Percentiles rank a stretch among this genome's conserved stretches.
Evolutionary conservation across 1,140 invertebrate species (phyloP).

Genomic region (Caenorhabditis latens): DNA sequence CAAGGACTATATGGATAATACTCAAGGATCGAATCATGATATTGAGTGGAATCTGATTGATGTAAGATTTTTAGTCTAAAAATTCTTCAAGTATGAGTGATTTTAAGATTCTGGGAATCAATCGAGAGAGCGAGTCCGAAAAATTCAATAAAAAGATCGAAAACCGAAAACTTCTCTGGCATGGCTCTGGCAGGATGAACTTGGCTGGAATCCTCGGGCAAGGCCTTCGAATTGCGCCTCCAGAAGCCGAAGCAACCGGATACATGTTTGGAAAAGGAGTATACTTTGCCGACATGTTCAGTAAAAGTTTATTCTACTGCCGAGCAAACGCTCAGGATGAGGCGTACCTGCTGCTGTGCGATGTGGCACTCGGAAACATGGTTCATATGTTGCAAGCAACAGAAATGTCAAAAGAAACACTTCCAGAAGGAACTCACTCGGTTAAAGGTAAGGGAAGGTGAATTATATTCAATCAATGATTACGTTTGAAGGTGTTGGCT

Average conservation of each 20-base stretch:
- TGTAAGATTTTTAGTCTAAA: constrained; percentile 77
- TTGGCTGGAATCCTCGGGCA: constrained; percentile 95
- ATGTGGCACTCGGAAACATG: constrained; percentile 94
- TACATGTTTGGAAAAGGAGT: constrained; percentile 95
- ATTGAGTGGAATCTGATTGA: constrained; percentile 85
- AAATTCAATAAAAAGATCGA: constrained; percentile 86
- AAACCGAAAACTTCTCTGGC: constrained; percentile 89
- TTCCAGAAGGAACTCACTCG: constrained; percentile 11
- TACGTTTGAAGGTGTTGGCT: constrained; percentile 83
- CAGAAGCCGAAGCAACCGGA: constrained; percentile 89
- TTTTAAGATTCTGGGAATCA: constrained; percentile 82
- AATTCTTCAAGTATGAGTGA: background rate
- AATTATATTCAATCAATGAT: too few species aligned
- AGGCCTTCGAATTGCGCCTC: constrained; percentile 94
- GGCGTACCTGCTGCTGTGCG: constrained; percentile 86
- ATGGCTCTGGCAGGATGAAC: constrained; percentile 93
- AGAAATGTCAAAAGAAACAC: constrained; percentile 81
- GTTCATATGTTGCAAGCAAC: constrained; percentile 84
- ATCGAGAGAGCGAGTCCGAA: constrained; percentile 85
- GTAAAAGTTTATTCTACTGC: constrained; percentile 83
- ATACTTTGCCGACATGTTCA: constrained; percentile 99
- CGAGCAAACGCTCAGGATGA: background rate
- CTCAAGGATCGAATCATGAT: constrained; percentile 87
- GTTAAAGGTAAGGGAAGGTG: background rate
- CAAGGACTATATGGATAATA: constrained; percentile 86